Base-by-base conservation (phyloP, 2,797 vertebrate species). In the Denticeps clupeoides region DNA sequence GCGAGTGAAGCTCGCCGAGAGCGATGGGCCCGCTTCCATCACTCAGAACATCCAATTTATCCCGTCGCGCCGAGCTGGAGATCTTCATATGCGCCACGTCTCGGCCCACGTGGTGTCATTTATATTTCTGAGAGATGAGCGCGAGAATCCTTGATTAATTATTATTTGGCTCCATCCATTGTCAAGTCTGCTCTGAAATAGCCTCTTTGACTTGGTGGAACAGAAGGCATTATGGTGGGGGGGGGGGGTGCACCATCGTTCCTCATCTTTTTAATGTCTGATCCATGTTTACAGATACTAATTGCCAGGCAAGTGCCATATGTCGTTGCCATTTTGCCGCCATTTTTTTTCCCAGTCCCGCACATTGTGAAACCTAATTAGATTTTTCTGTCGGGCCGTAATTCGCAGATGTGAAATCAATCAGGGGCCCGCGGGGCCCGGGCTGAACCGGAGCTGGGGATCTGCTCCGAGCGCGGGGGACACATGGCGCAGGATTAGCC, bases 21-120 rank as follows among this genome's bases (percentile, higher is more conserved):
- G 59, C 54, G 66, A 69, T 60, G 69, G 68, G 63, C 54, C 51
- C 74, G 71, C 73, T 74, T 75, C 69, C 74, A 73, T 79, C 81
- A 81, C 75, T 82, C 75, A 81, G 74, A 80, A 69, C 64, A 69
- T 64, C 68, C 65, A 68, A 70, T 82, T 80, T 76, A 74, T 74
- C 60, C 53, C 58, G n/a, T n/a, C n/a, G n/a, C n/a, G n/a, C n/a
- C n/a, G n/a, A n/a, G n/a, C n/a, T n/a, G n/a, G n/a, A n/a, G n/a
- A n/a, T n/a, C 72, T 67, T 72, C 63, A 50, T 46, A 73, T 56
- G 67, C 60, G 37, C 62, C 56, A 59, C 46, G 33, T 64, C 57
- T 64, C 76, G 68, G 70, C n/a, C n/a, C n/a, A n/a, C n/a, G n/a
- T n/a, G n/a, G n/a, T n/a, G n/a, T n/a, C n/a, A n/a, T 80, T 82